These are phyloP conservation scores for Siniperca knerii DNA, from an alignment of 2,113 vertebrate species.

Conservation along the genomic window DNA sequence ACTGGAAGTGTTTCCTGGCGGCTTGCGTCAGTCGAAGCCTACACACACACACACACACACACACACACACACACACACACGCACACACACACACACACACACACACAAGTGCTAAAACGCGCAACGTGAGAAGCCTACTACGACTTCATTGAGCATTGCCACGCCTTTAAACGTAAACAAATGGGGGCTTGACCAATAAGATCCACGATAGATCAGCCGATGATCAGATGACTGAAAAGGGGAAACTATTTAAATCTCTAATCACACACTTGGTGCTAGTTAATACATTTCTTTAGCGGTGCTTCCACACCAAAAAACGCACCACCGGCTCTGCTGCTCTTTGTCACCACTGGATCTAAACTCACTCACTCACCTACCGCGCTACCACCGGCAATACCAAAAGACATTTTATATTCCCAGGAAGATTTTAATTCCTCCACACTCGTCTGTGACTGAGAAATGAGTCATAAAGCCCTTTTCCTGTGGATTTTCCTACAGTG, in stretches of 20 bases:
- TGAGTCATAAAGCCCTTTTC: slow-evolving; percentile 60
- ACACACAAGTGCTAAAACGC: slow-evolving; percentile 37
- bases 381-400: background rate
- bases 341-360: slow-evolving; percentile 47
- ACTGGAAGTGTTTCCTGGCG: background rate
- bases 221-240: slow-evolving; percentile 86
- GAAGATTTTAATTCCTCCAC: slow-evolving; percentile 15
- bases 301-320: slow-evolving; percentile 16
- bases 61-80: too few relatives aligned
- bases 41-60: background rate
- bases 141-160: slow-evolving; percentile 79
- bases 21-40: slow-evolving; percentile 42
- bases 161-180: slow-evolving; percentile 81
- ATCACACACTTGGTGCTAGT: slow-evolving; percentile 67
- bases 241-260: slow-evolving; percentile 86
- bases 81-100: background rate
- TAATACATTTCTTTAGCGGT: slow-evolving; percentile 49
- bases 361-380: background rate
- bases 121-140: slow-evolving; percentile 74
- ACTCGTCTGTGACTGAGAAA: slow-evolving; percentile 58
- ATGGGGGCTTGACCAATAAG: slow-evolving; percentile 86
- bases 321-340: slow-evolving; percentile 25
- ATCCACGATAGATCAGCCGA: slow-evolving; percentile 81
- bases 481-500: slow-evolving; percentile 72
- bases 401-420: background rate